A percentile compares a stretch with the other conserved stretches of the same genome.
These are phyloP conservation scores for Spermophilus dauricus DNA, from an alignment of 2,113 vertebrate genomes.

Conservation along the genomic window DNA sequence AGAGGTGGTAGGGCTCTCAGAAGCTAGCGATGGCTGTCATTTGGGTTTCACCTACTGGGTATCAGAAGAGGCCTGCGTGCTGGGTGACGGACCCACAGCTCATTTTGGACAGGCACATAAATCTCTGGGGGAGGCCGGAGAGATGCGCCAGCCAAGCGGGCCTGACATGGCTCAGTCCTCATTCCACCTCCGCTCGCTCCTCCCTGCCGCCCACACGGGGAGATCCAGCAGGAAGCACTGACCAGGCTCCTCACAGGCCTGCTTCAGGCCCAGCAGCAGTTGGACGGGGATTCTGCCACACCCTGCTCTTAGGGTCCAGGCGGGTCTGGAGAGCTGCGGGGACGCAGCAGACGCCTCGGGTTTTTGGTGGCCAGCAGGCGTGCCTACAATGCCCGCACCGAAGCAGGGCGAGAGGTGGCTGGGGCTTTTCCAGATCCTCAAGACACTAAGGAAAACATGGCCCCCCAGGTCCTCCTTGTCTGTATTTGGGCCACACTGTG, in stretches of 20 bases:
- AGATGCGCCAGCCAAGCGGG: not conserved
- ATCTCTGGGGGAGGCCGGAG: conserved; percentile 39
- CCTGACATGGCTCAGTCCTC: conserved; percentile 28
- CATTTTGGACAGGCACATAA: conserved; percentile 3
- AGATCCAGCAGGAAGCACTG: too few relatives aligned
- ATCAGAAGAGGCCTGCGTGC: not conserved
- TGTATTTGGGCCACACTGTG: not conserved
- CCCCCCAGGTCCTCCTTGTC: not conserved
- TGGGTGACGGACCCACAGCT: not conserved
- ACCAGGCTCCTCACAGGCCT: too few relatives aligned
- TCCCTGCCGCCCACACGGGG: too few relatives aligned
- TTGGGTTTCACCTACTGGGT: not conserved
- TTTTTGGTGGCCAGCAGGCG: not conserved
- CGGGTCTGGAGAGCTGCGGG: not conserved
- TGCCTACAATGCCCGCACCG: too few relatives aligned
- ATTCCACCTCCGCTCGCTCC: not conserved
- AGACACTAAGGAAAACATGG: not conserved
- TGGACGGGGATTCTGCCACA: too few relatives aligned
- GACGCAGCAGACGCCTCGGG: not conserved
- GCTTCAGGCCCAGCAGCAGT: too few relatives aligned
- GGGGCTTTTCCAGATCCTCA: not conserved
- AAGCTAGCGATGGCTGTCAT: not conserved
- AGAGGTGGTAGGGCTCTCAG: not conserved
- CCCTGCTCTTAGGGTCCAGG: too few relatives aligned
- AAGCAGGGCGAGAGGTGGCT: not conserved